Percentiles rank a stretch among this genome's conserved stretches.
Conservation (phyloP, 2,113 vertebrate species). For the Nannospalax galili region DNA sequence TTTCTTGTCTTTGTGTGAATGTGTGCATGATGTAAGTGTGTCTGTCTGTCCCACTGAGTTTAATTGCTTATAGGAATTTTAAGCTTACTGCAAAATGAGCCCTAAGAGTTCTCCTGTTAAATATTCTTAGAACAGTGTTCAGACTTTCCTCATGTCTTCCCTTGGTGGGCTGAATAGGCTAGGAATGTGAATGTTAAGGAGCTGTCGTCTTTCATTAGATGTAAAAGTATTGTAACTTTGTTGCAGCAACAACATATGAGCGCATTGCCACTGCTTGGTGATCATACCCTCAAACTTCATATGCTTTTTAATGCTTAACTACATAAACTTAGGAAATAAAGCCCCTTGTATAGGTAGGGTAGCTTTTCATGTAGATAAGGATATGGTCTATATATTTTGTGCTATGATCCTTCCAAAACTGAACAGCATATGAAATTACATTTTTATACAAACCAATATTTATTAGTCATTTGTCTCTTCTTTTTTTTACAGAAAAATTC, state of each 20-base stretch:
- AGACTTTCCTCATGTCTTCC: neutral
- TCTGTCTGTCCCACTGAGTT: neutral
- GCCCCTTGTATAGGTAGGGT: too few species aligned
- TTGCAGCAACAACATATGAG: too few species aligned
- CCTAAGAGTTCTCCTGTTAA: neutral
- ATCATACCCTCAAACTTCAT: too few species aligned
- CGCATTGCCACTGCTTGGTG: too few species aligned
- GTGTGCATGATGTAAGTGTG: neutral
- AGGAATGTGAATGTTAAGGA: neutral
- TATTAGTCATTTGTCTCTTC: too few species aligned
- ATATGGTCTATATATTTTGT: neutral
- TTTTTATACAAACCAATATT: neutral
- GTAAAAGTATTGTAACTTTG: too few species aligned
- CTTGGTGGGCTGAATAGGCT: neutral
- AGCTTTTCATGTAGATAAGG: neutral
- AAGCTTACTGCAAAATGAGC: neutral
- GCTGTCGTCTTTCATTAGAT: too few species aligned
- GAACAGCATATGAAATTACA: neutral
- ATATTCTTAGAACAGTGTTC: neutral
- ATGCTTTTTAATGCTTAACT: too few species aligned
- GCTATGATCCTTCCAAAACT: neutral
- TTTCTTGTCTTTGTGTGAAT: neutral
- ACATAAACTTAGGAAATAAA: neutral
- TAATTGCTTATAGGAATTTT: neutral
- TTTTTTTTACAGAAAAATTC: too few species aligned